Conservation (phyloP, 2,113 vertebrate species). For the Hippocampus guttulatus region DNA sequence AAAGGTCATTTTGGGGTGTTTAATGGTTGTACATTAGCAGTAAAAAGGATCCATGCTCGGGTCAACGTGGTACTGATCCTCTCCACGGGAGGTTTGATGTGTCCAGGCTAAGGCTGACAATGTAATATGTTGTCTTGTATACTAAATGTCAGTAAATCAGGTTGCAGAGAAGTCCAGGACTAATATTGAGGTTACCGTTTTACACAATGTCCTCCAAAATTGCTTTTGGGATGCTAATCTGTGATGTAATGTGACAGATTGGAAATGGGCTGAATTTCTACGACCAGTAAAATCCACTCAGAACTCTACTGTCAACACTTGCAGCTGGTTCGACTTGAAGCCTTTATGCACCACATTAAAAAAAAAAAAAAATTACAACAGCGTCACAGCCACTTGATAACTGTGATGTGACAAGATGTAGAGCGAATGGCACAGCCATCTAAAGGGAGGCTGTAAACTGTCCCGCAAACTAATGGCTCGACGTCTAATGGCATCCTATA, state of each 20-base stretch:
- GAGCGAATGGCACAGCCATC: not conserved
- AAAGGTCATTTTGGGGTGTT: not conserved
- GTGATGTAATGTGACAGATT: not conserved
- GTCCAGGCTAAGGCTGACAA: not conserved
- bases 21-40: slow-evolving; percentile 31
- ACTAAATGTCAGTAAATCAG: not conserved
- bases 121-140: not conserved
- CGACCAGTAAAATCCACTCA: not conserved
- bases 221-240: not conserved
- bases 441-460: slow-evolving; percentile 43
- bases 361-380: not conserved
- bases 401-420: slow-evolving; percentile 10
- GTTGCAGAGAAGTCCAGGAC: too few species aligned
- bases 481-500: slow-evolving; percentile 47
- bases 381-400: not conserved
- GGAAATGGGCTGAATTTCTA: not conserved
- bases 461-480: slow-evolving; percentile 23
- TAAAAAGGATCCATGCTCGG: slow-evolving; percentile 12
- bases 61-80: not conserved
- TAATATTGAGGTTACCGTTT: not conserved
- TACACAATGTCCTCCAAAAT: not conserved
- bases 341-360: not conserved
- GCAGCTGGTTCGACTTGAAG: not conserved
- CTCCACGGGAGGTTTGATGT: not conserved
- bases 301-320: not conserved